Evolutionary conservation across 1,140 invertebrate species (phyloP).

Genomic region (Drosophila lacteicornis): DNA sequence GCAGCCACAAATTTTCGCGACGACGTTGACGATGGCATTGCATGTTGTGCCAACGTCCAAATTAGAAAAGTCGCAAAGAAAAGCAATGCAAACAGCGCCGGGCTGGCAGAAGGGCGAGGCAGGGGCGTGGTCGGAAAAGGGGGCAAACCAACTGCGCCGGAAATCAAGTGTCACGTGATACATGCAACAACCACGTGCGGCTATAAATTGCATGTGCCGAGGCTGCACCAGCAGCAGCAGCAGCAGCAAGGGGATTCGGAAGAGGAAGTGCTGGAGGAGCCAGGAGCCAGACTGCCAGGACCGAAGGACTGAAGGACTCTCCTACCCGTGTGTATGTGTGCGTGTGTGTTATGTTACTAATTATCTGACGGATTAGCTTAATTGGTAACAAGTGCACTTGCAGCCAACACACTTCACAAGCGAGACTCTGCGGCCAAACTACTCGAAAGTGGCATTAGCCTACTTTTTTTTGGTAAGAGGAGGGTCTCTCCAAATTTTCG

Average conservation of each 20-base stretch:
- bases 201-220: slow-evolving; percentile 81
- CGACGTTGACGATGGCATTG: slow-evolving; percentile 68
- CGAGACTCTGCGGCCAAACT: slow-evolving; percentile 75
- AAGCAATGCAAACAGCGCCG: slow-evolving; percentile 69
- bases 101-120: slow-evolving; percentile 18
- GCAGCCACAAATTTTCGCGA: slow-evolving; percentile 80
- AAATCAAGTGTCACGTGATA: slow-evolving; percentile 82
- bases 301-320: slow-evolving; percentile 41
- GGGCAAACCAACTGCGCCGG: slow-evolving; percentile 61
- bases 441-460: slow-evolving; percentile 82
- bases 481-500: slow-evolving; percentile 49
- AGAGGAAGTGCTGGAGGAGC: slow-evolving; percentile 29
- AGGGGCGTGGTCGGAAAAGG: slow-evolving; percentile 21
- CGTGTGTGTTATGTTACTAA: slow-evolving; percentile 82
- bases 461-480: slow-evolving; percentile 63
- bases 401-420: slow-evolving; percentile 76
- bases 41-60: slow-evolving; percentile 80
- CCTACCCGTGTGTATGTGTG: slow-evolving; percentile 29
- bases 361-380: slow-evolving; percentile 83
- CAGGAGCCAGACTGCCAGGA: slow-evolving; percentile 20
- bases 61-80: slow-evolving; percentile 82
- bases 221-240: slow-evolving; percentile 46
- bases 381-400: slow-evolving; percentile 83
- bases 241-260: slow-evolving; percentile 25
- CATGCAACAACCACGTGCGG: slow-evolving; percentile 81